phyloP scores from a whole-genome alignment of 2,797 vertebrate genomes.

The Melanotaenia parkinsoni region DNA sequence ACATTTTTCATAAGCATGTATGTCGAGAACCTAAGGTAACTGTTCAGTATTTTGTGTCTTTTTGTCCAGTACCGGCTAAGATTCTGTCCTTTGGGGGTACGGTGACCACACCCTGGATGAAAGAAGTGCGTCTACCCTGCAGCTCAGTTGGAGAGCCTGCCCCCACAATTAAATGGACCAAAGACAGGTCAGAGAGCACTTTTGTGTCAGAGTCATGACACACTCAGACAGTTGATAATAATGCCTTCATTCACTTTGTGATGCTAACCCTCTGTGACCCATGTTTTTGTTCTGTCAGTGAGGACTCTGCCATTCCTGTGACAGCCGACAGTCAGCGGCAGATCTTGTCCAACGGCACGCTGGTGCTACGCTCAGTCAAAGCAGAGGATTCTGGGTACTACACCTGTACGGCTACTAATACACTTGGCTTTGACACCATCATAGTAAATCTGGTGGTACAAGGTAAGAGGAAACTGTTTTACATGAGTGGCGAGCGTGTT shows the following conservation, averaged over 20 bases:
- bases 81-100: slow-evolving; percentile 98
- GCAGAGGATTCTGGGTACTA: slow-evolving; percentile 98
- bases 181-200: slow-evolving; percentile 90
- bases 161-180: slow-evolving; percentile 97
- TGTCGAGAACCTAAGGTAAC: slow-evolving; percentile 1
- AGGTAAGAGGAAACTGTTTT: slow-evolving; percentile 81
- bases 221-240: background rate
- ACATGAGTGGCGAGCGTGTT: background rate
- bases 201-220: slow-evolving; percentile 15
- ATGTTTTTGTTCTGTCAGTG: slow-evolving; percentile 76
- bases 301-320: slow-evolving; percentile 92
- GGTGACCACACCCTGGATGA: slow-evolving; percentile 98
- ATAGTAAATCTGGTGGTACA: slow-evolving; percentile 97
- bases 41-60: background rate
- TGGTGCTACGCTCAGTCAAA: slow-evolving; percentile 94
- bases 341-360: slow-evolving; percentile 92
- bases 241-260: background rate
- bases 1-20: slow-evolving; percentile 2
- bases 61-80: slow-evolving; percentile 90
- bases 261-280: slow-evolving; percentile 16
- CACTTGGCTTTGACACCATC: slow-evolving; percentile 96
- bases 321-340: slow-evolving; percentile 91
- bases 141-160: slow-evolving; percentile 94
- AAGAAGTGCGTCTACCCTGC: slow-evolving; percentile 95
- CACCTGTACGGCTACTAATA: slow-evolving; percentile 98